Evolutionary conservation across 2,888 invertebrate genomes (phyloP).

Genomic region (Drosophila imparisetae): DNA sequence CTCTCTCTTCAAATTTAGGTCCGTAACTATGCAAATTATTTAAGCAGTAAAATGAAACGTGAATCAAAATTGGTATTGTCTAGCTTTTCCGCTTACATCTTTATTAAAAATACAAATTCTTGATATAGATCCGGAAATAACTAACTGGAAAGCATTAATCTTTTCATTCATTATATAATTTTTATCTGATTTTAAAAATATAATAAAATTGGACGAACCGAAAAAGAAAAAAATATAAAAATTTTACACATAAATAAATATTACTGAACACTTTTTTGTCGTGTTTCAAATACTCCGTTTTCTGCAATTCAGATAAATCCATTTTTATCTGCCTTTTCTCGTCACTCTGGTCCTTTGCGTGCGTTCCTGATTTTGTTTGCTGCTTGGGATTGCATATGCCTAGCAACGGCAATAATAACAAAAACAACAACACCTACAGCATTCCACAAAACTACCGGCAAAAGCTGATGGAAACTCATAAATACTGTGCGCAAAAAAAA

Average conservation of each 20-base stretch:
- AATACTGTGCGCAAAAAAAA: slow-evolving; percentile 36
- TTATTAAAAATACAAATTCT: neutral
- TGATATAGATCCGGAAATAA: neutral
- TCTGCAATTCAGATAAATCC: slow-evolving; percentile 2
- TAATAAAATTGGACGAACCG: neutral
- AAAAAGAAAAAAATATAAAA: neutral
- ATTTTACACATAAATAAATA: neutral
- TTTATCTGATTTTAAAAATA: neutral
- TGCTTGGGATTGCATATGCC: slow-evolving; percentile 59
- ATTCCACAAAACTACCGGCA: slow-evolving; percentile 41
- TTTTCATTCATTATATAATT: too few relatives aligned
- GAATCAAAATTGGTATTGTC: neutral
- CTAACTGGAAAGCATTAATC: neutral
- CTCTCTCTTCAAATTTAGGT: slow-evolving; percentile 14
- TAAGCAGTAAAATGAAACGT: slow-evolving; percentile 11
- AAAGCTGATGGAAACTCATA: slow-evolving; percentile 65
- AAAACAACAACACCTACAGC: slow-evolving; percentile 24
- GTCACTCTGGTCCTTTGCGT: slow-evolving; percentile 20
- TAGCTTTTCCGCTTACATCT: neutral
- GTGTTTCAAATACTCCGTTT: neutral
- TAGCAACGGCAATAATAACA: slow-evolving; percentile 29
- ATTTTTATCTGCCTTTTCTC: neutral
- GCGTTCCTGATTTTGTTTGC: slow-evolving; percentile 61
- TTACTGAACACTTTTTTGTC: neutral
- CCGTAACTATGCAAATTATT: slow-evolving; percentile 19